These are phyloP conservation scores for Hylia prasina DNA, from an alignment of 2,113 vertebrate genomes.

Conservation along the genomic window DNA sequence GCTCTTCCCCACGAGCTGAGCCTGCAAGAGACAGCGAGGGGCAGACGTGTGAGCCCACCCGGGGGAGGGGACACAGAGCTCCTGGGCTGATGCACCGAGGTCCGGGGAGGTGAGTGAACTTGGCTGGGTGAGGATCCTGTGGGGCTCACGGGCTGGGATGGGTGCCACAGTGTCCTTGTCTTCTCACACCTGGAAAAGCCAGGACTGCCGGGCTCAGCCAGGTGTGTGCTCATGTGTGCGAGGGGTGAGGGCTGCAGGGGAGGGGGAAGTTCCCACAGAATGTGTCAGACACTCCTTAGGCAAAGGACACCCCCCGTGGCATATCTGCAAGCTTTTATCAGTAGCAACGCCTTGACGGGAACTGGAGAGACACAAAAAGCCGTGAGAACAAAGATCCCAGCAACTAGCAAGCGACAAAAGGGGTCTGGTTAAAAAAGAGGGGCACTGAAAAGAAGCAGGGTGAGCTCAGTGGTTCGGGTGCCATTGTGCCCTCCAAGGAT, in stretches of 20 bases:
- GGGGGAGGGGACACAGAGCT: not conserved
- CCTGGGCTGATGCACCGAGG: accelerated
- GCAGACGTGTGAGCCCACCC: not conserved
- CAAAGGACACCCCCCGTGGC: not conserved
- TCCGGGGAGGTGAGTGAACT: not conserved
- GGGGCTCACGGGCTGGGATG: not conserved
- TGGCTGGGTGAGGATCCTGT: not conserved
- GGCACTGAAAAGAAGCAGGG: not conserved
- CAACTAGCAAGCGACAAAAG: not conserved
- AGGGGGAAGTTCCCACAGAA: not conserved
- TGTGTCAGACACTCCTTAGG: not conserved
- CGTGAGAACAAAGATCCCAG: constrained; percentile 10
- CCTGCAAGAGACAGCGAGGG: not conserved
- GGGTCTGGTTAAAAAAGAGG: not conserved
- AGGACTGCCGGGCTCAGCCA: not conserved
- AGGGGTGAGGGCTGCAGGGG: not conserved
- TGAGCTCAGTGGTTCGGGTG: not conserved
- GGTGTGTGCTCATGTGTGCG: not conserved
- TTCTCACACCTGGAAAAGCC: not conserved
- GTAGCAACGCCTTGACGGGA: not conserved
- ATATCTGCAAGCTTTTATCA: not conserved
- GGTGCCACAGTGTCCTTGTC: not conserved
- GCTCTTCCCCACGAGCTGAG: not conserved
- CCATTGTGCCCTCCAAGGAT: not conserved
- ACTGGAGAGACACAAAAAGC: not conserved